Percentiles rank a stretch among this genome's conserved stretches.
These are phyloP conservation scores for Apotomis capreana DNA, from an alignment of 2,888 invertebrate genomes.

Conservation along the genomic window DNA sequence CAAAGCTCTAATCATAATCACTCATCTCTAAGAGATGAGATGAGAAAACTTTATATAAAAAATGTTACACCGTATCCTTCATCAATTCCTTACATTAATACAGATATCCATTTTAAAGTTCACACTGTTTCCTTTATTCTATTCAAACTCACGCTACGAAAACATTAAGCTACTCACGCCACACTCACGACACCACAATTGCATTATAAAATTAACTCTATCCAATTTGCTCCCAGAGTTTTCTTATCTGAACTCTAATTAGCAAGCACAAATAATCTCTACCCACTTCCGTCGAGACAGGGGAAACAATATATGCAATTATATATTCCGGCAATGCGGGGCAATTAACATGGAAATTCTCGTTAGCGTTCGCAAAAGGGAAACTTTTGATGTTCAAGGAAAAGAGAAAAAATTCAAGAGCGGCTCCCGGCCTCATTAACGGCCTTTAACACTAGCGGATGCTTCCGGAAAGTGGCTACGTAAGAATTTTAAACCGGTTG, in stretches of 20 bases:
- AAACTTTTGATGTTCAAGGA: constrained; percentile 80
- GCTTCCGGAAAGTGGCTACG: constrained; percentile 60
- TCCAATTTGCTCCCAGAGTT: constrained; percentile 57
- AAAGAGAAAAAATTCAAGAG: constrained; percentile 74
- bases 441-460: constrained; percentile 70
- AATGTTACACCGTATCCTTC: too few species aligned
- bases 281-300: constrained; percentile 63
- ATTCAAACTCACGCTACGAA: constrained; percentile 4
- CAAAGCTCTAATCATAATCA: too few species aligned
- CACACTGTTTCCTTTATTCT: not conserved
- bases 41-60: too few species aligned
- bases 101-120: too few species aligned
- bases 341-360: constrained; percentile 80
- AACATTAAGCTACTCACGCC: constrained; percentile 20
- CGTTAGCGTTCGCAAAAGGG: constrained; percentile 75
- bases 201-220: constrained; percentile 56
- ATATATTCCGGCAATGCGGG: constrained; percentile 72
- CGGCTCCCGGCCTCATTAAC: constrained; percentile 73
- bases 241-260: constrained; percentile 65
- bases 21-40: too few species aligned
- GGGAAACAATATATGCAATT: constrained; percentile 79
- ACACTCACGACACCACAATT: constrained; percentile 30
- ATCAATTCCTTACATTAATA: too few species aligned
- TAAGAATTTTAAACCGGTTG: constrained; percentile 55
- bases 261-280: constrained; percentile 66